Base-by-base conservation (phyloP, 2,888 invertebrate genomes). In the Herminia tarsipennalis region DNA sequence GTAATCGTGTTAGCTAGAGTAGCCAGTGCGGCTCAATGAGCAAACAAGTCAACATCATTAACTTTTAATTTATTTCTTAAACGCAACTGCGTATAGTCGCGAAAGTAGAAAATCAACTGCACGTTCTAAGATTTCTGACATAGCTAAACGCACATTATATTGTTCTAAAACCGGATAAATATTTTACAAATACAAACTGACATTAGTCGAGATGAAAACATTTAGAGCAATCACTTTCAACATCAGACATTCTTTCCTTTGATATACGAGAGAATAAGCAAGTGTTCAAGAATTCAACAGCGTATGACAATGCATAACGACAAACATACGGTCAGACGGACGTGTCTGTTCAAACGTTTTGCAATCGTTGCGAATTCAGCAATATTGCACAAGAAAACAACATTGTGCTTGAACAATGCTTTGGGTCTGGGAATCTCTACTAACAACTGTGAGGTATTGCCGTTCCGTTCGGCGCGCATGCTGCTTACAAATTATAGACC, bases 381-480 rank as follows among this genome's bases (percentile, higher is more conserved):
- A 72, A 76, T 81, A 81, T 88, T 89, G 83, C 85, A 76, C 84
- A 89, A 88, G 81, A 81, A 78, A 81, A 82, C 84, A 83, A 82
- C 87, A 88, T 84, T 87, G 86, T 86, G 66, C 74, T 71, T 63
- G 64, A 83, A 88, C 87, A 88, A 85, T 86, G 79, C 81, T 66
- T 63, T 81, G 78, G 66, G 80, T 68, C 65, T 83, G 78, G 67
- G 83, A 84, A 82, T 78, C 76, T 74, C 73, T 57, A 70, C 72
- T 65, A 73, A 72, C 72, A 66, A 63, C 47, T 66, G 76, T 70
- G 71, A 70, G 67, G 71, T 71, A 76, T 66, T 64, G 56, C 55
- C 61, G 42, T 52, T 43, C 29, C 38, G 58, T 62, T 58, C 53
- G 42, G 44, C 53, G 45, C 51, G 46, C 62, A 48, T 54, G 46